phyloP scores from a whole-genome alignment of 2,888 invertebrate genomes.

The Patella pellucida region DNA sequence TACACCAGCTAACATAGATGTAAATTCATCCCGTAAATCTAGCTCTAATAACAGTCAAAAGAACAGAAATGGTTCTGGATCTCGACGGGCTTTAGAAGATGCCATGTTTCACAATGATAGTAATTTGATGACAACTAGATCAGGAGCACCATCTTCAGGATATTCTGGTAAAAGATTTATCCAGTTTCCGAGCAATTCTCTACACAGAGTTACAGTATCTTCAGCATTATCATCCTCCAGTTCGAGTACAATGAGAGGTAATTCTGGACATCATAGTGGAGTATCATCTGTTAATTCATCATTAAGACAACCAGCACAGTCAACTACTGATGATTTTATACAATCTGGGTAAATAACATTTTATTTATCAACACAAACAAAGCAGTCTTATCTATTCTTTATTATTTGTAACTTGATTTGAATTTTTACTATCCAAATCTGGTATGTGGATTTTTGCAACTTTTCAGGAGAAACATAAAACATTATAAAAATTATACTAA shows the following conservation, averaged over 20 bases:
- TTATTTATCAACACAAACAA: too few species aligned
- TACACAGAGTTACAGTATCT: neutral
- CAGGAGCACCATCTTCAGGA: neutral
- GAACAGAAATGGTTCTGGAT: neutral
- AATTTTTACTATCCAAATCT: too few species aligned
- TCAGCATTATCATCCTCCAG: constrained; percentile 1
- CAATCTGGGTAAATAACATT: neutral
- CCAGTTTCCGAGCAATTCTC: neutral
- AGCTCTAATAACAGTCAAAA: neutral
- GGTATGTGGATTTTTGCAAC: too few species aligned
- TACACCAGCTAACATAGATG: constrained; percentile 32
- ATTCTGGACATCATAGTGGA: neutral
- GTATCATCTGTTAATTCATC: neutral
- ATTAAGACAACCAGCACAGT: neutral
- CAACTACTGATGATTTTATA: neutral
- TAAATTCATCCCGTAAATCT: constrained; percentile 9
- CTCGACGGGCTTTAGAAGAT: neutral
- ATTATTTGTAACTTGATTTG: too few species aligned
- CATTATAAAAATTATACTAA: too few species aligned
- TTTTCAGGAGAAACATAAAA: too few species aligned
- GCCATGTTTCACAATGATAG: constrained; percentile 12
- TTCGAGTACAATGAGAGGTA: neutral
- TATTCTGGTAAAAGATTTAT: neutral
- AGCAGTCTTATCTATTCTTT: too few species aligned
- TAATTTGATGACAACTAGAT: neutral